Evolutionary conservation across 2,888 invertebrate genomes (phyloP), one percentile per base, ranked within the genome.

Genomic region (Oscheius myriophilus): DNA sequence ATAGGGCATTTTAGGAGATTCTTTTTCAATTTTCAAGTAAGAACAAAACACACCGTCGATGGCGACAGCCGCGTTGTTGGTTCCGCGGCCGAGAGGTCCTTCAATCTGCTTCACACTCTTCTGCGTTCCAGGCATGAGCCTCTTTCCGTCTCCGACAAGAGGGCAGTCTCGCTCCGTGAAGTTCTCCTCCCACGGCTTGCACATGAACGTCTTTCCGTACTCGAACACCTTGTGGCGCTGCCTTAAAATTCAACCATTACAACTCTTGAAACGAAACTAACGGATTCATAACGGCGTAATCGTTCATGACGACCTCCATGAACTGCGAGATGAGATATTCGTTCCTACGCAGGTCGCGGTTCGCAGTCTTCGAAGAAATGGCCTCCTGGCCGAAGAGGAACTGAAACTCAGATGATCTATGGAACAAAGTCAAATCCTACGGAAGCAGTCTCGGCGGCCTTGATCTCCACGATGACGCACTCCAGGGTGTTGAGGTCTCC

Each of bases 61-160:
- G 18, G 75, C 67, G 0, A 79, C 12, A 12, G 71, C 53, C 16
- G 73, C 65, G 52, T 73, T 73, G 57, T 67, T 70, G 9, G 58
- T 21, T 4, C 70, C 69, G 12, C 73, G 46, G n/a, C 70, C 74
- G 0, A n/a, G 14, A 0, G 72, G 75, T 53, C 77, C 77, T 66
- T 77, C 79, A 33, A 78, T 67, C 51, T 73, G 71, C 6, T 70
- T 54, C 2, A 74, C 49, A 1, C 61, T 43, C 59, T 79, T 77
- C 23, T 71, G 62, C 21, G 68, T 42, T 11, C 79, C 79, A 7
- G 68, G 70, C 1, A 69, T 14, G n/a, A 79, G 59, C 6, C 51
- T 18, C 45, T 78, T 78, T 39, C 76, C 79, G 21, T 78, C 77
- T 25, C 72, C 72, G 12, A 77, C 73, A 0, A 66, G 51, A 9